These are phyloP conservation scores for Porites evermanni DNA, from an alignment of 92 coral and sea anemone genomes.

Conservation along the genomic window DNA sequence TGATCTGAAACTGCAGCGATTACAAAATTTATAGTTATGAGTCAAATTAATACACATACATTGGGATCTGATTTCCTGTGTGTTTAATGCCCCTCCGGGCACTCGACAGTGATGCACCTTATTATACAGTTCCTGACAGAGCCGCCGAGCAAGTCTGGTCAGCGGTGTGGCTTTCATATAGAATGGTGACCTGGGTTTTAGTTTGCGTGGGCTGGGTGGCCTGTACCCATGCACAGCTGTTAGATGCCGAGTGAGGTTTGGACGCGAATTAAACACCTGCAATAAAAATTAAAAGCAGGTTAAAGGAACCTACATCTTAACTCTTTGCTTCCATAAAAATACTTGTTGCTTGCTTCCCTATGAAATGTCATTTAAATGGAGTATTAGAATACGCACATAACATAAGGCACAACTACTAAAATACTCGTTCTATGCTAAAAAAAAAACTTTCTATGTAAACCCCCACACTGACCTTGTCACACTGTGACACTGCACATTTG, in stretches of 20 bases:
- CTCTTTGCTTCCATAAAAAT: no score
- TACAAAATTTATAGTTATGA: neutral
- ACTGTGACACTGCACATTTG: conserved; percentile 88
- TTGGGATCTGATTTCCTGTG: conserved; percentile 85
- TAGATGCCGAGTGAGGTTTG: conserved; percentile 92
- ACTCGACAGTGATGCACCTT: conserved; percentile 81
- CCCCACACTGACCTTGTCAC: conserved; percentile 81
- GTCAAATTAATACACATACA: conserved; percentile 62
- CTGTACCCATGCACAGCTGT: conserved; percentile 92
- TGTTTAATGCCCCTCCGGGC: conserved; percentile 75
- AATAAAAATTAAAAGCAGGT: neutral
- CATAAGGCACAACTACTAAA: no score
- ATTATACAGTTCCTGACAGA: conserved; percentile 88
- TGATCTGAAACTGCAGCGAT: no score
- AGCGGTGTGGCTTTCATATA: conserved; percentile 87
- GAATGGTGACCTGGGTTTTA: conserved; percentile 96
- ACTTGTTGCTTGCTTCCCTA: no score
- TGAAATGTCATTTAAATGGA: no score
- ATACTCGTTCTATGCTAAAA: no score
- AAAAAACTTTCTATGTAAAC: neutral
- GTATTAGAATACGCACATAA: no score
- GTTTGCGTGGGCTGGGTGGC: conserved; percentile 96
- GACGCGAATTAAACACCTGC: conserved; percentile 90
- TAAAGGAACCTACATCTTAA: neutral
- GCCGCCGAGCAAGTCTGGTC: conserved; percentile 86